Percentiles rank a stretch among this genome's conserved stretches.
Conservation (phyloP, 2,888 invertebrate species). For the Mimas tiliae region DNA sequence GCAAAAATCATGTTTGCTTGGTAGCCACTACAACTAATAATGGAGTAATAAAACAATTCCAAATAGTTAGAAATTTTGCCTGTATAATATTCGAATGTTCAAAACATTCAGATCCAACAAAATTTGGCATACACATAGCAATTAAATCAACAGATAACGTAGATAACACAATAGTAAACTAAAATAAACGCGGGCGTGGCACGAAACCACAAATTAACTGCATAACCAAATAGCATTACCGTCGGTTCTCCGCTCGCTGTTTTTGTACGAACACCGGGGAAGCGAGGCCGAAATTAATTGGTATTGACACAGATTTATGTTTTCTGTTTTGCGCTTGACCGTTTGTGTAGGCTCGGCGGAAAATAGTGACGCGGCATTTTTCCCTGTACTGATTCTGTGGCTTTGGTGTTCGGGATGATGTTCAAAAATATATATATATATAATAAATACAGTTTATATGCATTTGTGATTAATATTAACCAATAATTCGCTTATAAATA, state of each 20-base stretch:
- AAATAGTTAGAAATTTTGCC: background rate
- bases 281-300: slow-evolving; percentile 57
- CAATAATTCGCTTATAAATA: too few species aligned
- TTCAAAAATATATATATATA: too few species aligned
- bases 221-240: slow-evolving; percentile 25
- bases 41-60: too few species aligned
- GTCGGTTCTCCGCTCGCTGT: slow-evolving; percentile 5
- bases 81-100: background rate
- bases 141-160: slow-evolving; percentile 11
- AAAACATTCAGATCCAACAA: background rate
- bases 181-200: slow-evolving; percentile 17
- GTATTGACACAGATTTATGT: slow-evolving; percentile 65
- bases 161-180: slow-evolving; percentile 22
- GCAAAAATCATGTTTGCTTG: too few species aligned
- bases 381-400: background rate
- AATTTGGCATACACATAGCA: slow-evolving; percentile 3
- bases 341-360: slow-evolving; percentile 12
- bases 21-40: too few species aligned
- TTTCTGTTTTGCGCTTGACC: slow-evolving; percentile 47
- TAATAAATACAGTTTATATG: too few species aligned
- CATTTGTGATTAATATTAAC: too few species aligned
- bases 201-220: slow-evolving; percentile 28
- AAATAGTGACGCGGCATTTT: slow-evolving; percentile 22
- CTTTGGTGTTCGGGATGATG: background rate
- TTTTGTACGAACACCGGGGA: slow-evolving; percentile 27